These are phyloP conservation scores for Xiphydria camelus DNA, from an alignment of 2,888 invertebrate species.

Conservation along the genomic window DNA sequence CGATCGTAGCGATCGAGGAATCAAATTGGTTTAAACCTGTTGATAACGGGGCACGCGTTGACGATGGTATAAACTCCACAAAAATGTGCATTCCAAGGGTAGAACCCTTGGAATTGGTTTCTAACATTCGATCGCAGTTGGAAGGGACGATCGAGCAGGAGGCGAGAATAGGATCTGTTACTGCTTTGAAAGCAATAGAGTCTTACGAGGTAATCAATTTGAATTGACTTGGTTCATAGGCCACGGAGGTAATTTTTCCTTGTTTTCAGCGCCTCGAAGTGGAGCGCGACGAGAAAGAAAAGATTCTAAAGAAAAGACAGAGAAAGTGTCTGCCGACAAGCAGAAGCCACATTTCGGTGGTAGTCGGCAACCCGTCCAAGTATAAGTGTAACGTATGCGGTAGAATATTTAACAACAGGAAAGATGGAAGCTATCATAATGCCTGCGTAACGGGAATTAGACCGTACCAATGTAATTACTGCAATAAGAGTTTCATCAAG, in stretches of 20 bases:
- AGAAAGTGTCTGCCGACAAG: conserved; percentile 27
- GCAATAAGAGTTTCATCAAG: conserved; percentile 64
- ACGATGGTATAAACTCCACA: not conserved
- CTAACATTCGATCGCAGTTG: conserved; percentile 14
- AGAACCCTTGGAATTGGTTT: conserved; percentile 14
- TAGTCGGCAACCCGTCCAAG: conserved; percentile 60
- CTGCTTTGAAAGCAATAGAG: too few relatives aligned
- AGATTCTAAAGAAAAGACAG: conserved; percentile 15
- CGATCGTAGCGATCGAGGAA: too few relatives aligned
- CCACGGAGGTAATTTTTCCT: too few relatives aligned
- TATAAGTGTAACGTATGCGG: conserved; percentile 71
- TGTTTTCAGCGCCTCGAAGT: too few relatives aligned
- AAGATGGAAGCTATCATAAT: conserved; percentile 48
- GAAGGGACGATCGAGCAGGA: conserved; percentile 7
- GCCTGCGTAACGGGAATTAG: conserved; percentile 53
- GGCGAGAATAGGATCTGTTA: too few relatives aligned
- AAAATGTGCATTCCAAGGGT: conserved; percentile 19
- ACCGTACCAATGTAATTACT: conserved; percentile 60
- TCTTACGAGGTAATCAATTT: too few relatives aligned
- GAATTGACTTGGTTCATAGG: too few relatives aligned
- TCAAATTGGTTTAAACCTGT: too few relatives aligned
- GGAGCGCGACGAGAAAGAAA: too few relatives aligned
- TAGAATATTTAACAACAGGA: conserved; percentile 69
- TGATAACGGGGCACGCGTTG: not conserved
- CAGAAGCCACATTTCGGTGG: conserved; percentile 42